A percentile compares a stretch with the other conserved stretches of the same genome.
Evolutionary conservation across 2,797 vertebrate genomes (phyloP).

Genomic region (Halcyon chelicuti): DNA sequence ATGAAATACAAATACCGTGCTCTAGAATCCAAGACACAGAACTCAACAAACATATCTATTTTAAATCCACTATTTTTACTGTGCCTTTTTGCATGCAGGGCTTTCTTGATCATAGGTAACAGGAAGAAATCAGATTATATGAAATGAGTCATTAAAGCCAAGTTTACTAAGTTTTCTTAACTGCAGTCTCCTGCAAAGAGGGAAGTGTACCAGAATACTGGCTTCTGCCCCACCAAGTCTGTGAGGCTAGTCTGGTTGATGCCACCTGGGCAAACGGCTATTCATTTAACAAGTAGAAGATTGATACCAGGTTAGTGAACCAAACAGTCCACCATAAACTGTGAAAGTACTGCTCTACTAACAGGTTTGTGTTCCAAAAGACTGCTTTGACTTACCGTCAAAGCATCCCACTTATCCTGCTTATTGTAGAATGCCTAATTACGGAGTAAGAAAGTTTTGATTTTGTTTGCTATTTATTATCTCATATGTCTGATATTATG

Average conservation of each 20-base stretch:
- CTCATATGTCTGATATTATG: background rate
- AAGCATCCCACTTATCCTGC: background rate
- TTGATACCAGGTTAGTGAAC: slow-evolving; percentile 10
- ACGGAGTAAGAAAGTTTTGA: background rate
- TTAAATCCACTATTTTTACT: background rate
- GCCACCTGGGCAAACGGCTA: background rate
- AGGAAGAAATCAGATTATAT: background rate
- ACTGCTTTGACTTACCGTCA: background rate
- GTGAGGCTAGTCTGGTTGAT: background rate
- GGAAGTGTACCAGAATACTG: background rate
- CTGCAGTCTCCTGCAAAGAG: background rate
- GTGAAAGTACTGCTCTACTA: background rate
- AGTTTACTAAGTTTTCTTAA: slow-evolving; percentile 4
- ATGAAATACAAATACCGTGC: slow-evolving; percentile 14
- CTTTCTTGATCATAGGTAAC: background rate
- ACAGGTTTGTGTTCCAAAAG: background rate
- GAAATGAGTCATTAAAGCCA: background rate
- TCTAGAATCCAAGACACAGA: background rate
- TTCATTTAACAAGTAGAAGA: background rate
- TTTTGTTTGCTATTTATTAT: background rate
- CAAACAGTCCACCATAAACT: background rate
- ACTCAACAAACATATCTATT: background rate
- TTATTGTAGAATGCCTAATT: background rate
- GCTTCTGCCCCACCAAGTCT: background rate
- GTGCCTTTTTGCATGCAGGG: background rate